Conservation (phyloP, 2,113 vertebrate genomes). For the Cyanoliseus patagonus region DNA sequence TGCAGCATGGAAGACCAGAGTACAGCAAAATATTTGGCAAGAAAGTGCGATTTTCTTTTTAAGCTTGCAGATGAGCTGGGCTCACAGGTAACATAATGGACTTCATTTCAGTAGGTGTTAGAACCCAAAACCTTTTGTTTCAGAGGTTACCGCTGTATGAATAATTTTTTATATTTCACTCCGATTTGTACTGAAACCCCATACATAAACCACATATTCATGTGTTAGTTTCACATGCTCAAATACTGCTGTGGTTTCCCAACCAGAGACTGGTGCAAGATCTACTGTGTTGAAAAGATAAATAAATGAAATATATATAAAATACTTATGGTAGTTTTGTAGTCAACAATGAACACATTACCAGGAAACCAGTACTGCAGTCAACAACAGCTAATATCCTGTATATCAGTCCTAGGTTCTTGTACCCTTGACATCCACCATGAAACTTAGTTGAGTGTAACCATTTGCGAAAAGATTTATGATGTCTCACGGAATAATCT, state of each 20-base stretch:
- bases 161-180: not conserved
- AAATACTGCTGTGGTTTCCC: not conserved
- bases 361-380: not conserved
- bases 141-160: not conserved
- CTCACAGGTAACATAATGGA: fast-evolving
- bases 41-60: not conserved
- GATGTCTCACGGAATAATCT: not conserved
- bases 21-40: not conserved
- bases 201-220: not conserved
- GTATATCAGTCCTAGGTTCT: not conserved
- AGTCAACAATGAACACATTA: not conserved
- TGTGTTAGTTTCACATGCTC: not conserved
- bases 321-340: not conserved
- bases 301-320: not conserved
- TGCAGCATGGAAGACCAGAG: not conserved
- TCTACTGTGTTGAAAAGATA: not conserved
- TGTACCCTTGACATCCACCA: not conserved
- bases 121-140: not conserved
- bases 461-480: not conserved
- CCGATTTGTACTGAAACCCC: not conserved
- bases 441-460: not conserved
- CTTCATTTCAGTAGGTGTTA: not conserved
- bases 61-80: not conserved
- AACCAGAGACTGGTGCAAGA: not conserved
- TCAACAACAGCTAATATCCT: not conserved